Base-by-base conservation (phyloP, 2,888 invertebrate genomes). In the Tromatobia lineatoria region DNA sequence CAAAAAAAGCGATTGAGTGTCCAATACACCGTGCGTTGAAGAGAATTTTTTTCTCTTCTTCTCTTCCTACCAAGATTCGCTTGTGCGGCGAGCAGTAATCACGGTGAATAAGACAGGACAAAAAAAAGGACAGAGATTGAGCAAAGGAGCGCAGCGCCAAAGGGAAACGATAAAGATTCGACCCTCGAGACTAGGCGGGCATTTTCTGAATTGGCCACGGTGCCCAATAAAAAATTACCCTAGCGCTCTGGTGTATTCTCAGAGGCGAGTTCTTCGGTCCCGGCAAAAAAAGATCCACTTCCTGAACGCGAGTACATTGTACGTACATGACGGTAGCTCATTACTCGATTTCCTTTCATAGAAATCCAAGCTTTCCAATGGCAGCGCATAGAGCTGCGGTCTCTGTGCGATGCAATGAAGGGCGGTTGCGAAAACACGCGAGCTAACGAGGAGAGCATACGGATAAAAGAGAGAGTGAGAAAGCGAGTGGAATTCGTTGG, bases 181-280 rank as follows among this genome's bases (percentile, higher is more conserved):
- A 74, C 61, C 73, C 67, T 66, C 29, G 80, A 54, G 80, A 74
- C 66, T 77, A 52, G 59, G 45, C 67, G 50, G 11, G 23, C 13
- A n/a, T 25, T 23, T 52, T 59, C 50, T 47, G 59, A 29, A 75
- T 74, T 54, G 71, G 64, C 52, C 18, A 23, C 61, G 74, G 67
- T 66, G 66, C 42, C 52, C 50, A 54, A 64, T 74, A 75, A 84
- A 81, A 74, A 84, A 78, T 74, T 34, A 61, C 29, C 61, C 45
- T 23, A 42, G 15, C 75, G 38, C 67, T 38, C 20, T 54, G 29
- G n/a, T 50, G 23, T 70, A 80, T 76, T 83, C 79, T 52, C 59
- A 50, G 57, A 45, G 66, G 75, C 38, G 64, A 38, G 23, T 29
- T 29, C 4, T 29, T 61, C 29, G 13, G 57, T 13, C 6, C 34